Percentiles rank a stretch among this genome's conserved stretches.
Conservation (phyloP, 2,888 invertebrate genomes). For the Diabrotica balteata region DNA sequence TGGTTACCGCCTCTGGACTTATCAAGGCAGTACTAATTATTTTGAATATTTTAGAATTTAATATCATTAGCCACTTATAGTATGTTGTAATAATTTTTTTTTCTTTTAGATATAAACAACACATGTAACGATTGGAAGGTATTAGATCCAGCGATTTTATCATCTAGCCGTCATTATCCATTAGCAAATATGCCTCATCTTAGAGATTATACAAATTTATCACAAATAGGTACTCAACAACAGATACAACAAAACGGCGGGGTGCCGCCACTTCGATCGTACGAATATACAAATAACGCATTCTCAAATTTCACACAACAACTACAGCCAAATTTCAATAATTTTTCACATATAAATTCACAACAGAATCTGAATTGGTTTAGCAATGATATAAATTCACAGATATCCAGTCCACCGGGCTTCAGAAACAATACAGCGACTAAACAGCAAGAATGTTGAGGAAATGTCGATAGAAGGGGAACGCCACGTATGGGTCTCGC, state of each 20-base stretch:
- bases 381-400: conserved; percentile 55
- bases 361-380: conserved; percentile 56
- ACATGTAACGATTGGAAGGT: conserved; percentile 85
- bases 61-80: too few relatives aligned
- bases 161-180: conserved; percentile 70
- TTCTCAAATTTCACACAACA: conserved; percentile 54
- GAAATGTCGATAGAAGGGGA: conserved; percentile 20
- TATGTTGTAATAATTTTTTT: background rate
- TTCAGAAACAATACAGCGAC: conserved; percentile 57
- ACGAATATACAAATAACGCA: conserved; percentile 51
- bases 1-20: too few relatives aligned
- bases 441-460: conserved; percentile 59
- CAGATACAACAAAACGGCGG: conserved; percentile 50
- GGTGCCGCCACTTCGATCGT: conserved; percentile 40
- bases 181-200: conserved; percentile 56
- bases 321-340: conserved; percentile 48
- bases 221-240: conserved; percentile 55
- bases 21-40: too few relatives aligned
- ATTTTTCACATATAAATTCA: conserved; percentile 47
- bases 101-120: conserved; percentile 61
- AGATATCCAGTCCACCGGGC: conserved; percentile 59
- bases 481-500: conserved; percentile 36
- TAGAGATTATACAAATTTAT: conserved; percentile 49
- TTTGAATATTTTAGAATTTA: too few relatives aligned
- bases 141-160: conserved; percentile 92